phyloP scores from a whole-genome alignment of 53 echinoderm and acorn worm species.

The Zoroaster sp. region DNA sequence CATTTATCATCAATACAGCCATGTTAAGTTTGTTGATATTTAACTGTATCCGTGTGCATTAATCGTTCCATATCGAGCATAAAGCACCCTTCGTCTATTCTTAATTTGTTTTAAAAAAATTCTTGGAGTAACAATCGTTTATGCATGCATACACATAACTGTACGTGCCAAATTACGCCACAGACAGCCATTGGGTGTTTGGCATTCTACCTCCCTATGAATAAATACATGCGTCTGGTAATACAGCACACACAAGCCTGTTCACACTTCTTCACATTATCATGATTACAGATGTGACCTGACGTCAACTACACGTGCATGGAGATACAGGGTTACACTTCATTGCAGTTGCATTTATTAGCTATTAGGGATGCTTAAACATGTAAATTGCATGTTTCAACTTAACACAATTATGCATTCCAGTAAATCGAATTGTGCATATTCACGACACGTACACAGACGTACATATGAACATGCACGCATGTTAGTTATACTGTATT shows the following conservation, averaged over 20 bases:
- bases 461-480: too few relatives aligned
- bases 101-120: background rate
- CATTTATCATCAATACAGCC: background rate
- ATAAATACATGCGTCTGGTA: background rate
- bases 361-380: background rate
- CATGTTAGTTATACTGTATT: too few relatives aligned
- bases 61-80: background rate
- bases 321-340: background rate
- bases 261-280: background rate
- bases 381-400: background rate
- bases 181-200: background rate
- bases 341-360: background rate
- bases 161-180: background rate
- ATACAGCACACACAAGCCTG: background rate
- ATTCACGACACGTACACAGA: too few relatives aligned
- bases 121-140: background rate
- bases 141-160: too few relatives aligned
- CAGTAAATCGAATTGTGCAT: too few relatives aligned
- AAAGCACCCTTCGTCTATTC: background rate
- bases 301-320: background rate
- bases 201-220: background rate
- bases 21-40: background rate
- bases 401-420: background rate
- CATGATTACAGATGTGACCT: background rate
- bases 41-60: background rate